Evolutionary conservation across 2,888 invertebrate species (phyloP), one percentile per base, ranked within the genome.

Genomic region (Elgonia sp.): DNA sequence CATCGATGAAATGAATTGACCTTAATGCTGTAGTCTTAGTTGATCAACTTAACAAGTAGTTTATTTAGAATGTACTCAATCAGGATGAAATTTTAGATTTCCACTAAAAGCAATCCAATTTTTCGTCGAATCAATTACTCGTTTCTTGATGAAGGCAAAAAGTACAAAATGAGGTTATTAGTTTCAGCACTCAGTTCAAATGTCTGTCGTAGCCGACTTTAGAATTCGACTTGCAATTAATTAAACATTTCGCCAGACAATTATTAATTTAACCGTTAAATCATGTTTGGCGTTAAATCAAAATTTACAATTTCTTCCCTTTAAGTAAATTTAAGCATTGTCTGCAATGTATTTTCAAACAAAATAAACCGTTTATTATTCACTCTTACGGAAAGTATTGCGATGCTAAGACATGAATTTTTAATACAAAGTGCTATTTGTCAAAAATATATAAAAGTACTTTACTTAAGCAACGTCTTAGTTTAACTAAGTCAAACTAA

Each of bases 401-500:
- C 8, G 18, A 21, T 57, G 1, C 57, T 2, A 20, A 7, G 37
- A 62, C 62, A 60, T 21, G 10, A 60, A 60, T 21, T 55, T 18
- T 55, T 18, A 8, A 21, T 6, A 16, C 39, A n/a, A n/a, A 63
- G 16, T 21, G 39, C 39, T 37, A 37, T 18, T 65, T 65, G 14
- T 65, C 65, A 29, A 62, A 37, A 37, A 1, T 2, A 60, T n/a
- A 29, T 40, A 39, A 42, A 65, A 69, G 53, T 65, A 39, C 16
- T 8, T 67, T 57, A 55, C 57, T 77, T 63, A 77, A 55, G 65
- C 55, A 77, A 67, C 29, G 40, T n/a, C 55, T 40, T n/a, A 20
- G 57, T 69, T 42, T 46, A 69, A 60, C 42, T 60, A 46, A 79
- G 79, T 75, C 62, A 63, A 75, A 75, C 75, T 75, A 46, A 62